Evolutionary conservation across 2,797 vertebrate genomes (phyloP).

Genomic region (Podarcis siculus): DNA sequence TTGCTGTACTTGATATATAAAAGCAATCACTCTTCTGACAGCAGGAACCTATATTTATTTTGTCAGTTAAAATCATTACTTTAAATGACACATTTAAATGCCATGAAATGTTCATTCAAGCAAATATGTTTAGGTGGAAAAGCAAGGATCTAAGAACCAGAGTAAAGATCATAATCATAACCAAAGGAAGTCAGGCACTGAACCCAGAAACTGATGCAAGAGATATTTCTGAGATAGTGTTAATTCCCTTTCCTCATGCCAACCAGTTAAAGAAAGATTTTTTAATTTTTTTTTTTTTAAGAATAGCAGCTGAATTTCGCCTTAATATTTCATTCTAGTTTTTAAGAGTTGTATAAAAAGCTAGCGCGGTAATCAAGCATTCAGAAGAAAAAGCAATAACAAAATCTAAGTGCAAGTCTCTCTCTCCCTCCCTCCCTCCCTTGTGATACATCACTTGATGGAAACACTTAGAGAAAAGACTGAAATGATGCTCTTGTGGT

Average conservation of each 20-base stretch:
- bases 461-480: too few relatives aligned
- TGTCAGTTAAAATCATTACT: slow-evolving; percentile 21
- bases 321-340: neutral
- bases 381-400: neutral
- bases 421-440: neutral
- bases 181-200: neutral
- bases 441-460: too few relatives aligned
- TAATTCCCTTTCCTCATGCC: neutral
- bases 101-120: neutral
- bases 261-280: neutral
- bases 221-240: neutral
- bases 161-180: neutral
- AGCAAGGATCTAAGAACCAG: neutral
- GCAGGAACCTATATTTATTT: neutral
- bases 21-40: neutral
- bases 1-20: neutral
- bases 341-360: neutral
- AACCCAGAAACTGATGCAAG: neutral
- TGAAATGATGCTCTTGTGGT: too few relatives aligned
- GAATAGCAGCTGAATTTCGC: neutral
- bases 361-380: neutral
- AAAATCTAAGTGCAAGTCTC: neutral
- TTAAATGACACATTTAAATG: neutral
- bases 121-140: neutral
- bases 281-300: too few relatives aligned